Conservation (phyloP, 2,113 vertebrate genomes). For the Rhineura floridana region DNA sequence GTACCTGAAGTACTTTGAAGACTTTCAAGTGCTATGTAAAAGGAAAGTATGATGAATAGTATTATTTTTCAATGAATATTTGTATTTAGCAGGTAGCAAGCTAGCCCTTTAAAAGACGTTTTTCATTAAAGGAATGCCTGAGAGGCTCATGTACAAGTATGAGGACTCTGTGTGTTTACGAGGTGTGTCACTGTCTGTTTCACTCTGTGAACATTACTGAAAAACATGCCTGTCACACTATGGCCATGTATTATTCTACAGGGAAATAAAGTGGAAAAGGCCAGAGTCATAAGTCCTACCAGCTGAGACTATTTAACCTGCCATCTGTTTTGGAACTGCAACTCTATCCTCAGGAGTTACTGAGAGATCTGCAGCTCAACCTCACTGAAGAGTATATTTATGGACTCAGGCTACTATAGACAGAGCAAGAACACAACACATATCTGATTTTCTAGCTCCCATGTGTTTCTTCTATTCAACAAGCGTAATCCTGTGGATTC, state of each 20-base stretch:
- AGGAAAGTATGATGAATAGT: background rate
- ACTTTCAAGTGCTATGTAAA: background rate
- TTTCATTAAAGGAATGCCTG: slow-evolving; percentile 28
- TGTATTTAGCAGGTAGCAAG: background rate
- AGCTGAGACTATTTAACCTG: slow-evolving; percentile 66
- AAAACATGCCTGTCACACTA: slow-evolving; percentile 34
- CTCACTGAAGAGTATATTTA: background rate
- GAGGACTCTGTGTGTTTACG: background rate
- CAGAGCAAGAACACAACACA: slow-evolving; percentile 21
- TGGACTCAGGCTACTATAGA: background rate
- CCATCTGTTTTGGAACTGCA: slow-evolving; percentile 53
- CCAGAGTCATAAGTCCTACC: slow-evolving; percentile 50
- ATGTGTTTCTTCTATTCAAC: background rate
- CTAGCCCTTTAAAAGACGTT: background rate
- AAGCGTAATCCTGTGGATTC: background rate
- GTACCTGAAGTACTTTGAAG: background rate
- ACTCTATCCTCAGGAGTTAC: slow-evolving; percentile 43
- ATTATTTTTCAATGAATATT: background rate
- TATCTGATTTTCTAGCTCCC: slow-evolving; percentile 28
- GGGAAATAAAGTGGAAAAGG: slow-evolving; percentile 48
- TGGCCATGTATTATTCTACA: slow-evolving; percentile 25
- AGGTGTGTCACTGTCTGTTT: slow-evolving; percentile 16
- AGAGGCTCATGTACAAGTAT: background rate
- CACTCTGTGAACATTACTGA: slow-evolving; percentile 31
- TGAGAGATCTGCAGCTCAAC: slow-evolving; percentile 37